These are phyloP conservation scores for Xestia sexstrigata DNA, from an alignment of 2,888 invertebrate genomes.

Conservation along the genomic window DNA sequence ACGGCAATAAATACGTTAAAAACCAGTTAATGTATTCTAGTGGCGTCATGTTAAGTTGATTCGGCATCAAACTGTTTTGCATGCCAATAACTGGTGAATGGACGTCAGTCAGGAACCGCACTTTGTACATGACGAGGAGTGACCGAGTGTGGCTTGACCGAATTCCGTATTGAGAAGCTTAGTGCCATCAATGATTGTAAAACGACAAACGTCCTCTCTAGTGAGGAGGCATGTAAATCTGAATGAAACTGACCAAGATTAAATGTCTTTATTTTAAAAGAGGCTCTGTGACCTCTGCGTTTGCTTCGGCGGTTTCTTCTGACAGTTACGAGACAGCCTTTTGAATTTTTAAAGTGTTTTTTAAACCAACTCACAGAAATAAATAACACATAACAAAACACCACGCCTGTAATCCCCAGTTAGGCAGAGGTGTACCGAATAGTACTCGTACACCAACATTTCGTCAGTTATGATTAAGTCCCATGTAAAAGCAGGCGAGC, in stretches of 20 bases:
- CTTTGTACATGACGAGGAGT: slow-evolving; percentile 58
- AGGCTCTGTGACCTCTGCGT: not conserved
- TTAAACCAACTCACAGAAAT: not conserved
- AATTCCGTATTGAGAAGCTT: slow-evolving; percentile 67
- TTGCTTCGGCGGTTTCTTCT: not conserved
- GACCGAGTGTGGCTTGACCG: slow-evolving; percentile 52
- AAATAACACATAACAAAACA: not conserved
- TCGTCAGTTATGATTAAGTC: not conserved
- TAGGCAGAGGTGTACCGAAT: not conserved
- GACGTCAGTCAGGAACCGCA: slow-evolving; percentile 53
- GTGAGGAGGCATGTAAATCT: not conserved
- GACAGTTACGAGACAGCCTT: not conserved
- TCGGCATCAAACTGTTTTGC: slow-evolving; percentile 69
- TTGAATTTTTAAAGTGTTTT: not conserved
- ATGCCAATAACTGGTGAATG: slow-evolving; percentile 67
- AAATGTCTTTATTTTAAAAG: not conserved
- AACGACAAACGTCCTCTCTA: slow-evolving; percentile 44
- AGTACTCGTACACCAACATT: not conserved
- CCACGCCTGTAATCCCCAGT: not conserved
- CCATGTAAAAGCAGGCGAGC: not conserved
- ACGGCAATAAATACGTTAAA: slow-evolving; percentile 26
- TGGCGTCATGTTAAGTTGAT: slow-evolving; percentile 66
- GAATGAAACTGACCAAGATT: not conserved
- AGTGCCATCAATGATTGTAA: slow-evolving; percentile 56
- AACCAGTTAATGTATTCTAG: slow-evolving; percentile 60